A percentile compares a stretch with the other conserved stretches of the same genome.
These are phyloP conservation scores for Corythornis cristatus DNA, from an alignment of 2,113 vertebrate genomes.

Conservation along the genomic window DNA sequence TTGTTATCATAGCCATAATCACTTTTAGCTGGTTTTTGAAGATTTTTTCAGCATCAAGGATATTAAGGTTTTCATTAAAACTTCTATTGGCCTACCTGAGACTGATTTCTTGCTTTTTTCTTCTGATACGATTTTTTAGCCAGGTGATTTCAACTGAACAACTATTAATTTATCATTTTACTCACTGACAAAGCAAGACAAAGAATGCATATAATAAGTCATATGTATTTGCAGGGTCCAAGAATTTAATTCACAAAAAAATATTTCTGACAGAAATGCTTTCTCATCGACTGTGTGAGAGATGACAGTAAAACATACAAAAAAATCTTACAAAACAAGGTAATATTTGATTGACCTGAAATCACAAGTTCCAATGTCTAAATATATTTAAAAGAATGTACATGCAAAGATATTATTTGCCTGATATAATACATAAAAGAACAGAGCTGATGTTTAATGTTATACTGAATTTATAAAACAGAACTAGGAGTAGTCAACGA, in stretches of 20 bases:
- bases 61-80: neutral
- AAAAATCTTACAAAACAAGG: neutral
- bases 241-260: neutral
- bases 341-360: neutral
- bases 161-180: neutral
- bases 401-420: neutral
- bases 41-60: neutral
- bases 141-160: neutral
- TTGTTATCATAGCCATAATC: neutral
- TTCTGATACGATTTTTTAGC: neutral
- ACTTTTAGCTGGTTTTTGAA: neutral
- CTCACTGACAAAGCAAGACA: neutral
- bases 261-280: neutral
- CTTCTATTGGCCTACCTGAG: neutral
- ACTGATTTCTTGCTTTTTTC: neutral
- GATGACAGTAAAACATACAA: neutral
- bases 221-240: neutral
- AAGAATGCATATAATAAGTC: neutral
- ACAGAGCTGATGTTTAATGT: neutral
- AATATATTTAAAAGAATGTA: neutral
- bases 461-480: neutral
- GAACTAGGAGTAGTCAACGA: neutral
- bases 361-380: neutral
- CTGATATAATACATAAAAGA: neutral
- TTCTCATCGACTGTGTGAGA: neutral